Evolutionary conservation across 2,113 vertebrate species (phyloP).

Genomic region (Propithecus coquereli): DNA sequence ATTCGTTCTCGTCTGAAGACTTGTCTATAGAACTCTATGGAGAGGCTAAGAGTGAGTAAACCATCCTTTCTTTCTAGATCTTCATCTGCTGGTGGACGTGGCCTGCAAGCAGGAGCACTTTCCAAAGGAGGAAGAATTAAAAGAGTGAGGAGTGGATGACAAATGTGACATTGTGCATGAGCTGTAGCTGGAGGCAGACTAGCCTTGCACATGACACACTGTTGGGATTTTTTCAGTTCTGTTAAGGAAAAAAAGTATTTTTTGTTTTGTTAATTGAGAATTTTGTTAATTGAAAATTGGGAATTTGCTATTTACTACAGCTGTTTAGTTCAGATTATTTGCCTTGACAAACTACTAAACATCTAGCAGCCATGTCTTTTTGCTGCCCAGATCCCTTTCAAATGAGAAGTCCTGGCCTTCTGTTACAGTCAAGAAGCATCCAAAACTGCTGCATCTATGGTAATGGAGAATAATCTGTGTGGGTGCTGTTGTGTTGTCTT

Average conservation of each 20-base stretch:
- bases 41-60: conserved; percentile 56
- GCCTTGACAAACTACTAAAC: conserved; percentile 61
- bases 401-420: conserved; percentile 52
- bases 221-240: conserved; percentile 69
- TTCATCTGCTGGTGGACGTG: conserved; percentile 81
- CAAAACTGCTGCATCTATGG: background rate
- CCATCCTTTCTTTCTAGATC: conserved; percentile 79
- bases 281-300: conserved; percentile 71
- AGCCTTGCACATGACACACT: conserved; percentile 49
- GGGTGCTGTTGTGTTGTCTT: background rate
- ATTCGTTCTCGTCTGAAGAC: conserved; percentile 25
- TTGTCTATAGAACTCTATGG: background rate
- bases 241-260: conserved; percentile 48
- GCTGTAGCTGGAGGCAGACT: conserved; percentile 65
- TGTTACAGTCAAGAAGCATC: conserved; percentile 47
- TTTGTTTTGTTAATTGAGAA: conserved; percentile 60
- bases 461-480: background rate
- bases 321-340: conserved; percentile 62
- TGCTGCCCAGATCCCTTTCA: conserved; percentile 57
- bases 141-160: conserved; percentile 74
- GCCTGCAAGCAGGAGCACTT: conserved; percentile 79
- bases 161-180: conserved; percentile 74
- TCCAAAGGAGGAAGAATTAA: conserved; percentile 75
- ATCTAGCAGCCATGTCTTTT: conserved; percentile 40
- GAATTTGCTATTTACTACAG: conserved; percentile 58